Evolutionary conservation across 2,797 vertebrate genomes (phyloP).

Genomic region (Sylvilagus floridanus): DNA sequence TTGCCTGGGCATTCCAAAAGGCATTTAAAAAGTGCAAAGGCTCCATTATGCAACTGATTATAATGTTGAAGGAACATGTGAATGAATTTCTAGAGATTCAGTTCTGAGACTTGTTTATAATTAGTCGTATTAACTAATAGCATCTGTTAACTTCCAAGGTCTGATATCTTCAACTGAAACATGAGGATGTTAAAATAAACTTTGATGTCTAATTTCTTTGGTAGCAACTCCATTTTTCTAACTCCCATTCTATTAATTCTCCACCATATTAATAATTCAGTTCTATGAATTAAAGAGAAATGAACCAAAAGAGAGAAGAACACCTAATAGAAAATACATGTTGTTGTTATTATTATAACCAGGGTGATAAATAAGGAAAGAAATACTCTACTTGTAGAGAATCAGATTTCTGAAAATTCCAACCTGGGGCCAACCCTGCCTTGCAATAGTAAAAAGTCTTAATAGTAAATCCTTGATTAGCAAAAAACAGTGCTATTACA

Average conservation of each 20-base stretch:
- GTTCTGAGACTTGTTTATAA: background rate
- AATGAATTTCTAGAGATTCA: background rate
- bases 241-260: background rate
- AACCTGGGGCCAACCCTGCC: background rate
- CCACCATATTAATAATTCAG: background rate
- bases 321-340: background rate
- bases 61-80: background rate
- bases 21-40: background rate
- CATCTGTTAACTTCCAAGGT: background rate
- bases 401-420: background rate
- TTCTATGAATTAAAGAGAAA: slow-evolving; percentile 9
- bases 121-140: background rate
- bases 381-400: background rate
- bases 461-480: background rate
- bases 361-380: background rate
- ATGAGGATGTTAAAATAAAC: background rate
- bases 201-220: background rate
- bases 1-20: background rate
- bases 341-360: background rate
- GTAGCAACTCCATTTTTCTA: background rate
- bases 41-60: background rate
- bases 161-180: background rate
- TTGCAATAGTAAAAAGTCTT: background rate
- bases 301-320: background rate
- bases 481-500: background rate